These are phyloP conservation scores for Yponomeuta sedellus DNA, from an alignment of 2,888 invertebrate genomes.

Conservation along the genomic window DNA sequence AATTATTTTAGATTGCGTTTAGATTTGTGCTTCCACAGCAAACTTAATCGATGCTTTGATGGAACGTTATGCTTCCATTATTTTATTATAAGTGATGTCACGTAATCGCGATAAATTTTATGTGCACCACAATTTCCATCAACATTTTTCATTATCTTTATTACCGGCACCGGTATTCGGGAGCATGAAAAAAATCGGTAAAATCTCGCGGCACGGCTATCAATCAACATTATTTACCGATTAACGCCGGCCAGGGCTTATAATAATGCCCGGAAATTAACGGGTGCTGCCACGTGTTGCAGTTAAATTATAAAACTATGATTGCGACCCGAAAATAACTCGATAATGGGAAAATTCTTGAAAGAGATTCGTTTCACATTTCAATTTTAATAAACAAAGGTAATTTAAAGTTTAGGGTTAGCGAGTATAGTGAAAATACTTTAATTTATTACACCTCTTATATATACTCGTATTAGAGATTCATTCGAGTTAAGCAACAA, in stretches of 20 bases:
- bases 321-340: conserved; percentile 35
- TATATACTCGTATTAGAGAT: too few relatives aligned
- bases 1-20: too few relatives aligned
- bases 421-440: too few relatives aligned
- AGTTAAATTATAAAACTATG: conserved; percentile 37
- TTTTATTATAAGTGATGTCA: too few relatives aligned
- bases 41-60: background rate
- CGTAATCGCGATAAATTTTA: too few relatives aligned
- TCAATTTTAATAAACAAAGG: too few relatives aligned
- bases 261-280: conserved; percentile 57
- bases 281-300: conserved; percentile 34
- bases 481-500: too few relatives aligned
- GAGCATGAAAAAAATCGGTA: conserved; percentile 43
- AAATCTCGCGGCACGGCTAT: conserved; percentile 47
- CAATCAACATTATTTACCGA: conserved; percentile 62
- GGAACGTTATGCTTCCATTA: too few relatives aligned
- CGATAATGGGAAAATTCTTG: conserved; percentile 30
- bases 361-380: background rate
- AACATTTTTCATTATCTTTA: conserved; percentile 17
- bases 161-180: conserved; percentile 15
- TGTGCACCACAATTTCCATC: background rate
- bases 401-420: too few relatives aligned
- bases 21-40: too few relatives aligned
- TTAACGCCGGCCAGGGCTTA: conserved; percentile 41
- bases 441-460: too few relatives aligned